Base-by-base conservation (phyloP, 2,797 vertebrate genomes). In the Chloroceryle amazona region DNA sequence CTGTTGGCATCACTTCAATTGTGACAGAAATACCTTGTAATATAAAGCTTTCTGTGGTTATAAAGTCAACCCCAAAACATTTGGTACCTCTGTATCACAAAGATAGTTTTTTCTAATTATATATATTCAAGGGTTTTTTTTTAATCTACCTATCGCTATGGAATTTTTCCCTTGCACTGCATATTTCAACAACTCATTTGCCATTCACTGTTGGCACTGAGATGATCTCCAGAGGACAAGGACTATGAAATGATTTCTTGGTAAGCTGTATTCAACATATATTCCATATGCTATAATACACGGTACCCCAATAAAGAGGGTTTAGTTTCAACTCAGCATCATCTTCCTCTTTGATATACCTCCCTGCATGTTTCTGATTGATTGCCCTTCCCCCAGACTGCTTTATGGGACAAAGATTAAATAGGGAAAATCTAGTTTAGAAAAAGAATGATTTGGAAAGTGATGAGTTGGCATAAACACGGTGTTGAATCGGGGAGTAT, bases 251-350 rank as follows among this genome's bases (percentile, higher is more conserved):
- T 61, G 49, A 83, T n/a, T 26, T 52, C 51, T 81, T 57, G 16
- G 33, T 51, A 84, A 75, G 3, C 4, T 80, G 16, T 20, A 75
- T 66, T 93, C 2, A 3, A 23, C 7, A 13, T 70, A 66, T 33
- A 74, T 87, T 72, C 46, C 79, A 33, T 11, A 2, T 6, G 49
- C 67, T 51, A 88, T 7, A 73, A 80, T 14, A 60, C 3, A 35
- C 22, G 28, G 2, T 1, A 2, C 16, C 73, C 19, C 12, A 68
- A 82, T 12, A 10, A 95, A 86, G 11, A 55, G 94, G 58, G 93
- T 97, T 96, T 96, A 95, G 47, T 86, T 72, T 86, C 75, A 84
- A 93, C 70, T 93, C 94, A 95, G 91, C 91, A 93, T 79, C 65
- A 47, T 92, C 46, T 37, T 88, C 46, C 10, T 65, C 65, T 90